Conservation (phyloP, 2,888 invertebrate genomes). For the Drosophila kanekoi region DNA sequence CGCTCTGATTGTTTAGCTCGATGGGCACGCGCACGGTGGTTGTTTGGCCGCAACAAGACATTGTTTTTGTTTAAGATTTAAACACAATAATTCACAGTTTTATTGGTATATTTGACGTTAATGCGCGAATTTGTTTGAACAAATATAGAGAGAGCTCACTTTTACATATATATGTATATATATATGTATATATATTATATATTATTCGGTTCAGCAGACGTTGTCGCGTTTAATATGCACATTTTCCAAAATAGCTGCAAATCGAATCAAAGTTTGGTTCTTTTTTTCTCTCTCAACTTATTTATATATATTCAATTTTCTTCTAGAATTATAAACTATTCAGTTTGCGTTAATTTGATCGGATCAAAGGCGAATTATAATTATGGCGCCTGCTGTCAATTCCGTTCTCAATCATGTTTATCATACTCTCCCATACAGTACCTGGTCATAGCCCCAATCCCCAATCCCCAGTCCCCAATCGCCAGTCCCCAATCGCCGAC, state of each 20-base stretch:
- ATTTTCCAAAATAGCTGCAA: conserved; percentile 61
- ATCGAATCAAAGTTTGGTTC: conserved; percentile 4
- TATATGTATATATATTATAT: too few relatives aligned
- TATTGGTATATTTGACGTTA: conserved; percentile 31
- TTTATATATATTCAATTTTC: background rate
- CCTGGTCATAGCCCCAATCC: conserved; percentile 3
- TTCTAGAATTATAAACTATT: conserved; percentile 29
- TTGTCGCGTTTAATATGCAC: conserved; percentile 62
- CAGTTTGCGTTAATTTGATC: background rate
- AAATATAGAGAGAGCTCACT: conserved; percentile 3
- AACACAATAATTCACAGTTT: conserved; percentile 39
- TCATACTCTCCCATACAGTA: conserved; percentile 62
- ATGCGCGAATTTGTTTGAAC: background rate
- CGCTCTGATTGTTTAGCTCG: conserved; percentile 91
- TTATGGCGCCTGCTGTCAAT: conserved; percentile 52
- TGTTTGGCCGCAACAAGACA: conserved; percentile 90
- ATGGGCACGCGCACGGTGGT: conserved; percentile 91
- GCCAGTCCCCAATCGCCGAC: background rate
- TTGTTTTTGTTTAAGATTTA: conserved; percentile 69
- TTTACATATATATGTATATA: conserved; percentile 1
- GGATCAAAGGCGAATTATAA: conserved; percentile 45
- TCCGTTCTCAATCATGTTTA: conserved; percentile 40
- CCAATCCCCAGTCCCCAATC: background rate
- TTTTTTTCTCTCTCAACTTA: background rate
- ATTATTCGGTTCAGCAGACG: conserved; percentile 43